A percentile compares a stretch with the other conserved stretches of the same genome.
Conservation (phyloP, 2,888 invertebrate species). For the Nomada fucata region DNA sequence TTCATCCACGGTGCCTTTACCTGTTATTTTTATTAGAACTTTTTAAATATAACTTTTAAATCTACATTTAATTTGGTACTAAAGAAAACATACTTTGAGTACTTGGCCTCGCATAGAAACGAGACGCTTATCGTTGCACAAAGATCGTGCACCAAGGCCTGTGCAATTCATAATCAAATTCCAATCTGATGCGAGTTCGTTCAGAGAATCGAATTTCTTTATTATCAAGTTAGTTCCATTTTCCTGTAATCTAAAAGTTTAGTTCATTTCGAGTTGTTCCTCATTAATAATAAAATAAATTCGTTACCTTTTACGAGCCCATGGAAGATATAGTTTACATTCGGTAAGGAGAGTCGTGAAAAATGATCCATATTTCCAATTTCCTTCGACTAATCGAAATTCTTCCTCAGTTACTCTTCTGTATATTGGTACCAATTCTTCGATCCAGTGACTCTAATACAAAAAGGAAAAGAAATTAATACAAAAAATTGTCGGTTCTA, state of each 20-base stretch:
- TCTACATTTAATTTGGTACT: neutral
- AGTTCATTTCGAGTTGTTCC: neutral
- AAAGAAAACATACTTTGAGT: constrained; percentile 86
- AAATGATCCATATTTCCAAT: constrained; percentile 93
- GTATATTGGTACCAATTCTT: constrained; percentile 91
- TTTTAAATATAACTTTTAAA: neutral
- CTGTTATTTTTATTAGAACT: constrained; percentile 79
- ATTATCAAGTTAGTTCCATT: constrained; percentile 88
- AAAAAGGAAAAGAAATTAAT: constrained; percentile 7
- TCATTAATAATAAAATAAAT: neutral
- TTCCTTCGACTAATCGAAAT: constrained; percentile 88
- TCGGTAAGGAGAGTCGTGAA: constrained; percentile 92
- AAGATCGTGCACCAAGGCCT: constrained; percentile 91
- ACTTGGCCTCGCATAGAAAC: constrained; percentile 94
- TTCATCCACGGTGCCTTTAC: constrained; percentile 95
- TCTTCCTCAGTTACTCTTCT: constrained; percentile 90
- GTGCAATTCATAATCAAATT: constrained; percentile 94
- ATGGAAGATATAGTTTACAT: constrained; percentile 90
- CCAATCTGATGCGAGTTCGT: constrained; percentile 86
- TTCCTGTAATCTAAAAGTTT: constrained; percentile 85
- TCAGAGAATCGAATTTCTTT: constrained; percentile 86
- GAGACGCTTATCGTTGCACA: constrained; percentile 91
- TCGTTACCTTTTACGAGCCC: constrained; percentile 89
- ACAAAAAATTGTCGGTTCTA: neutral
- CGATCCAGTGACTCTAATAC: constrained; percentile 90